Evolutionary conservation across 2,113 vertebrate species (phyloP), one percentile per base, ranked within the genome.

Genomic region (Eretmochelys imbricata): DNA sequence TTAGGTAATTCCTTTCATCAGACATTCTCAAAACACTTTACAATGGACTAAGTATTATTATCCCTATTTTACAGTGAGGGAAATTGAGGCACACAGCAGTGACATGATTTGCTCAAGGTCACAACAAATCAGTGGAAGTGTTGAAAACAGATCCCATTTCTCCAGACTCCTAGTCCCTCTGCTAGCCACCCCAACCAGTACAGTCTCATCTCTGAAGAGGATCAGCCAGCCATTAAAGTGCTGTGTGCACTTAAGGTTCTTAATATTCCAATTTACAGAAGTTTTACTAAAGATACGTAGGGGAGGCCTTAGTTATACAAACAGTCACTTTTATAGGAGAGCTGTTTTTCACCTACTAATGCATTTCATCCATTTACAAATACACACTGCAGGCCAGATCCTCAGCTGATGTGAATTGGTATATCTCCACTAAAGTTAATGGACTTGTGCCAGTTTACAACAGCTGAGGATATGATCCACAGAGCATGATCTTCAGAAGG

Each of bases 21-120:
- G 62, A 90, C 51, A 20, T 48, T 10, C 46, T 89, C 46, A 84
- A 84, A 81, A 6, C 19, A 76, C 14, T 16, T 83, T 6, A 3
- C 22, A 25, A 27, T 85, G n/a, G 0, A 0, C 3, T 13, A 80
- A 31, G 14, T 11, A 51, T 54, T 76, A 82, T 31, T 25, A 84
- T 55, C 5, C 49, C 2, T 3, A 0, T 0, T 72, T 14, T 31
- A 59, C 75, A 9, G 27, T 72, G 55, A 10, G 51, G 25, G 57
- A 91, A 11, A 6, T 3, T 90, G n/a, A 42, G 38, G 20, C 42
- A 42, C 69, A 62, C 31, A 62, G 29, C 31, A 13, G 13, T 14
- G 59, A 75, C 8, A 22, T 75, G 69, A n/a, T 75, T 22, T 75
- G 20, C 38, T 75, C 69, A 75, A 42, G 19, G 35, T 38, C n/a